Conservation (phyloP, 1,140 invertebrate genomes). For the Drosophila saltans region DNA sequence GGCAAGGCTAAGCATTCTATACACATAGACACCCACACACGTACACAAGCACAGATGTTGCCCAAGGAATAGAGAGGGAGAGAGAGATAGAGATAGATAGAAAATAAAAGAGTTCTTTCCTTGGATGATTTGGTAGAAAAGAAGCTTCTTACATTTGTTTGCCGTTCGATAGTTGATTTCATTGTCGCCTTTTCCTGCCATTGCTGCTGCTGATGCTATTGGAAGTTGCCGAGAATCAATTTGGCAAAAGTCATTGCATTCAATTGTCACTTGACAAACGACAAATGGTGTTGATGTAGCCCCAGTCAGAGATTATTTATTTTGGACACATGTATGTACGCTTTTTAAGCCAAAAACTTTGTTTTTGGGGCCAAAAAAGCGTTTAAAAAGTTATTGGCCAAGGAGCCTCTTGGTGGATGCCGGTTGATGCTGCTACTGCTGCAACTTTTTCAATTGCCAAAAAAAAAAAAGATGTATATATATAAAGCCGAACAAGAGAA, state of each 20-base stretch:
- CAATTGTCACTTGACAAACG: conserved; percentile 79
- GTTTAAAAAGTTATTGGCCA: conserved; percentile 78
- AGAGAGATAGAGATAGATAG: background rate
- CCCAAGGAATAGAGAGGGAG: background rate
- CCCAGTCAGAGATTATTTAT: conserved; percentile 65
- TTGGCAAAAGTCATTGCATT: conserved; percentile 81
- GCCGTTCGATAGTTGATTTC: conserved; percentile 54
- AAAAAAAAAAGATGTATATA: conserved; percentile 24
- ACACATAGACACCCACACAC: conserved; percentile 16
- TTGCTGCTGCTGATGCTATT: conserved; percentile 20
- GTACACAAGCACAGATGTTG: conserved; percentile 37
- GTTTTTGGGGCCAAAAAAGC: conserved; percentile 54
- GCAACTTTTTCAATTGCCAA: conserved; percentile 75
- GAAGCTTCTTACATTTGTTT: conserved; percentile 55
- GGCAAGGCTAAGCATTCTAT: conserved; percentile 60
- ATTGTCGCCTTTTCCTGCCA: conserved; percentile 54
- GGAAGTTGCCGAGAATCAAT: conserved; percentile 69
- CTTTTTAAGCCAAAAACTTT: conserved; percentile 38
- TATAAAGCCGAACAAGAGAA: conserved; percentile 25
- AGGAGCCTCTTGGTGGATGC: conserved; percentile 10
- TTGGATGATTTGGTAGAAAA: background rate
- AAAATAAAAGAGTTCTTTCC: background rate
- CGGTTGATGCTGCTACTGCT: conserved; percentile 6
- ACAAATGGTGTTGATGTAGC: conserved; percentile 75
- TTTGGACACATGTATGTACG: conserved; percentile 75